Evolutionary conservation across 2,113 vertebrate species (phyloP).

Genomic region (Azemiops feae): DNA sequence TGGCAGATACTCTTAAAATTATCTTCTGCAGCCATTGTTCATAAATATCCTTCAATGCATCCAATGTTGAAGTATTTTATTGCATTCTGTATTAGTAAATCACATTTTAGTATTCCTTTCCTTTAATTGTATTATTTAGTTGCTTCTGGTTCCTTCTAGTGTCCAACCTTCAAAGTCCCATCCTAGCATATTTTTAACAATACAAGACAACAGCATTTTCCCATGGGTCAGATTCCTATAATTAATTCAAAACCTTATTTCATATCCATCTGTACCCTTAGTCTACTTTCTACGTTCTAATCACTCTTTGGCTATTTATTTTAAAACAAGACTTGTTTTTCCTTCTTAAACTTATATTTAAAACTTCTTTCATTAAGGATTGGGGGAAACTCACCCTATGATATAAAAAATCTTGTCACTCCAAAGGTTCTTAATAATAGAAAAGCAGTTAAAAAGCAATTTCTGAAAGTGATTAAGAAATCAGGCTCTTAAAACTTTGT

Average conservation of each 20-base stretch:
- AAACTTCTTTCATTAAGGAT: neutral
- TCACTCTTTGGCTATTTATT: neutral
- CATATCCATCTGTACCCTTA: neutral
- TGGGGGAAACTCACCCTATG: neutral
- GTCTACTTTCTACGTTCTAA: neutral
- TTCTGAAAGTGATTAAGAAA: neutral
- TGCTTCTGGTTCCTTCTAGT: neutral
- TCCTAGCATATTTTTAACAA: neutral
- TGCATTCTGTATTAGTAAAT: neutral
- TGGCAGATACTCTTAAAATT: neutral
- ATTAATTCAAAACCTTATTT: neutral
- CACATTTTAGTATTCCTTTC: no score
- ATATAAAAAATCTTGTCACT: neutral
- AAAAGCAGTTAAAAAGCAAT: no score
- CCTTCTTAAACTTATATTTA: neutral
- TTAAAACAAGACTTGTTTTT: neutral
- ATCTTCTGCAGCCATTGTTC: neutral
- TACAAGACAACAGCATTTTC: neutral
- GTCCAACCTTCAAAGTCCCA: no score
- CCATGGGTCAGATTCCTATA: neutral
- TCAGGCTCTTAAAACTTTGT: neutral
- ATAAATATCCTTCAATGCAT: neutral
- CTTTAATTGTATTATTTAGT: neutral
- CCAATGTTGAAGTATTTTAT: neutral
- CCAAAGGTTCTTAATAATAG: neutral